These are phyloP conservation scores for Speoplatyrhinus poulsoni DNA, from an alignment of 2,113 vertebrate genomes.

Conservation along the genomic window DNA sequence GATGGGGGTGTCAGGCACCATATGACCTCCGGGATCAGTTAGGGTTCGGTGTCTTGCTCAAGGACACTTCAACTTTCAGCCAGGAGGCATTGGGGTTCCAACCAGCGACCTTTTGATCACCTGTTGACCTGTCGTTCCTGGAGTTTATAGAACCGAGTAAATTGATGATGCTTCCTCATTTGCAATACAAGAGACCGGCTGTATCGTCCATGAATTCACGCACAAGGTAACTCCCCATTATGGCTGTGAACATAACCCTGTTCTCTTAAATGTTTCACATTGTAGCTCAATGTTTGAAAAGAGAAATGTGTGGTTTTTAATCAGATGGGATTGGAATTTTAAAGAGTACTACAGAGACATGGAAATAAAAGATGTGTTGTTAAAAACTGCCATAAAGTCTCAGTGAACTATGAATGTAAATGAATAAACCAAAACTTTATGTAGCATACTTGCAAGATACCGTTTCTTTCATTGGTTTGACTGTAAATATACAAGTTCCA, in stretches of 20 bases:
- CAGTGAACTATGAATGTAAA: slow-evolving; percentile 43
- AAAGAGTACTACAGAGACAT: not conserved
- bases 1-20: too few relatives aligned
- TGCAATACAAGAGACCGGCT: not conserved
- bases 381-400: not conserved
- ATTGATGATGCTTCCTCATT: slow-evolving; percentile 1
- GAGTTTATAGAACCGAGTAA: not conserved
- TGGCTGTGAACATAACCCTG: not conserved
- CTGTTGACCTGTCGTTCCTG: too few relatives aligned
- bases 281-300: not conserved
- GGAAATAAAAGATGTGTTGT: not conserved
- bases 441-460: not conserved
- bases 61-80: too few relatives aligned
- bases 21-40: too few relatives aligned
- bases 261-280: not conserved
- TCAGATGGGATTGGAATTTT: not conserved
- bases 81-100: too few relatives aligned
- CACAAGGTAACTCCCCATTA: not conserved
- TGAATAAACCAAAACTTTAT: not conserved
- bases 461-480: not conserved
- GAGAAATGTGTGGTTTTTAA: not conserved
- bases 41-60: too few relatives aligned
- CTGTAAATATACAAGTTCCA: not conserved
- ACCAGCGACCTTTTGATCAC: too few relatives aligned
- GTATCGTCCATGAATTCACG: not conserved